Base-by-base conservation (phyloP, 2,113 vertebrate genomes). In the Phrynosoma platyrhinos region DNA sequence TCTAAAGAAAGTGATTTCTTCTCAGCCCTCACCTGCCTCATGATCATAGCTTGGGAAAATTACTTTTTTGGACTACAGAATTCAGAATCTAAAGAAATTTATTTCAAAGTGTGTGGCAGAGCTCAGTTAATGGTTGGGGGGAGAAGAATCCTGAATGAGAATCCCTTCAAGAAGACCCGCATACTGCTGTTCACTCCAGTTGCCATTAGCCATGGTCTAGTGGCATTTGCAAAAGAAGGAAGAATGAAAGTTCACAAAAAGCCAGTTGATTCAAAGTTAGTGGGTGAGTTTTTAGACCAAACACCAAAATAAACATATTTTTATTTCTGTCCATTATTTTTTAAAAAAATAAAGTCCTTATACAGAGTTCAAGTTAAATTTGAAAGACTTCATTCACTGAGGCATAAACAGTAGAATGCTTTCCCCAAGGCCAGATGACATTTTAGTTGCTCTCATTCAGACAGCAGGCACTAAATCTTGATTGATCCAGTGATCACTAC, bases 401-500 rank as follows among this genome's bases (percentile, higher is more conserved):
- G 85, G 21, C 76, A 82, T 36, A 92, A 80, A 87, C 0, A 18
- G 89, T 86, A 88, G 89, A 66, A 58, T 91, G 58, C 9, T 16
- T 87, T 74, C 91, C 58, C 25, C 74, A 89, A 90, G 91, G 87
- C 88, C 85, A 47, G 80, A 77, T 79, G 47, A 89, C 82, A 79
- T 32, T 90, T 90, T 84, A 81, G 53, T 93, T 94, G 86, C 81
- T 13, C 87, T 92, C 91, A 93, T 95, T 93, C 93, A 92, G 85
- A 94, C 89, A 0, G 23, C 1, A 32, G 91, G 83, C 85, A 83
- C 92, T 94, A 90, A 92, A 95, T 93, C 90, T 90, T 87, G 47
- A 96, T 94, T 94, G 95, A 94, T 95, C 94, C 92, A 90, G 90
- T 92, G 92, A 95, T 95, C 92, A 94, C 92, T 94, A 91, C 90